Conservation (phyloP, 2,113 vertebrate species). For the Pangasianodon gigas region DNA sequence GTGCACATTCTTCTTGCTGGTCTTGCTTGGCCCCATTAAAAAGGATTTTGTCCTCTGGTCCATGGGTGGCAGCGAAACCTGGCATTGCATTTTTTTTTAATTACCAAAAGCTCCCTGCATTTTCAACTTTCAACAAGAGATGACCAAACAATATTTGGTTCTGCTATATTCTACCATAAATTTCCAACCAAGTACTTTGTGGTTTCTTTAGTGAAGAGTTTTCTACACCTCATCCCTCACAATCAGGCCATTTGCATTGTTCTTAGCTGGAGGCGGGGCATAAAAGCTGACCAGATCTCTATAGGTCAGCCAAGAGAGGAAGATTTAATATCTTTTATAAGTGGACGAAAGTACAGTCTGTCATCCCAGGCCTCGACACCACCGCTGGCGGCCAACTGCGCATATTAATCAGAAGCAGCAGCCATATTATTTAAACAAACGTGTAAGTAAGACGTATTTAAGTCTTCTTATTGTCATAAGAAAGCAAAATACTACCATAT, state of each 20-base stretch:
- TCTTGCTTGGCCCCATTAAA: conserved; percentile 58
- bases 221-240: neutral
- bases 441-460: conserved; percentile 3
- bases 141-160: neutral
- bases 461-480: conserved; percentile 1
- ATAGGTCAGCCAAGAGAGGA: conserved; percentile 1
- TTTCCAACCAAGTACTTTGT: neutral
- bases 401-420: conserved; percentile 19
- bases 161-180: neutral
- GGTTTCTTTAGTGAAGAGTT: conserved; percentile 2
- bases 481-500: conserved; percentile 29
- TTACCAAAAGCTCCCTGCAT: conserved; percentile 26
- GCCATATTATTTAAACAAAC: neutral
- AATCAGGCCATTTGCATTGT: conserved; percentile 25
- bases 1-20: conserved; percentile 73
- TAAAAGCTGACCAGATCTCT: conserved; percentile 12
- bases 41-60: conserved; percentile 50
- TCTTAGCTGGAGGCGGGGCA: neutral
- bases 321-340: conserved; percentile 22
- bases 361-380: neutral
- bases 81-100: conserved; percentile 12
- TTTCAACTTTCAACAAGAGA: neutral
- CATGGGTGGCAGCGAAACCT: conserved; percentile 33
- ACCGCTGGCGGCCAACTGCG: neutral
- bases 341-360: neutral